Base-by-base conservation (phyloP, 2,797 vertebrate genomes). In the Enoplosus armatus region DNA sequence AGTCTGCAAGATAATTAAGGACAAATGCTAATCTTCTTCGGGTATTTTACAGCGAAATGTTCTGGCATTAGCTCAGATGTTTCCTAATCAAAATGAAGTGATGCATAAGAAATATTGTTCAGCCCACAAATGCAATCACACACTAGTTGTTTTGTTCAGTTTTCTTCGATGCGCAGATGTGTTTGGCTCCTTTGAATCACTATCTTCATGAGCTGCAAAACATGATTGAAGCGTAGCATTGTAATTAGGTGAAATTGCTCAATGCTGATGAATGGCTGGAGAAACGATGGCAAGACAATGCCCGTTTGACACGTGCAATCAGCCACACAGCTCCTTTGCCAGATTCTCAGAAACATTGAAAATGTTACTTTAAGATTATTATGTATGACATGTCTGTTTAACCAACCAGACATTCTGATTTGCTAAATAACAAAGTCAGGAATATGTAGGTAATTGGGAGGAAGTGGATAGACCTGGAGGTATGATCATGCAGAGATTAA, bases 201-300 rank as follows among this genome's bases (percentile, higher is more conserved):
- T 77, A 76, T 90, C 87, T 89, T 80, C 74, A 69, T 14, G 26
- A 87, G 70, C 64, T 58, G 37, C 43, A 53, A 47, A 83, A 64
- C 66, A 63, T 61, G 85, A 93, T 70, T 90, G 75, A 87, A 87
- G 82, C 63, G 20, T 54, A 51, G 77, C 77, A 54, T 87, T 80
- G 81, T 84, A 89, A 94, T 94, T 89, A 87, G 68, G 65, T 54
- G 65, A 85, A 92, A 88, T 71, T 85, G 85, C 53, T 72, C 51
- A 24, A 39, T 53, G 58, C 50, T 72, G 60, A 83, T 77, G 20
- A 84, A 85, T 14, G 81, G 29, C 54, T 47, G 58, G 29, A 70
- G 72, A 60, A 67, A 82, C 73, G 53, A 75, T 15, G 53, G 47
- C 1, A 47, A 80, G 80, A 75, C 62, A 37, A 73, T 72, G 69